Conservation (phyloP, 1,140 invertebrate genomes). For the Colletes latitarsis region DNA sequence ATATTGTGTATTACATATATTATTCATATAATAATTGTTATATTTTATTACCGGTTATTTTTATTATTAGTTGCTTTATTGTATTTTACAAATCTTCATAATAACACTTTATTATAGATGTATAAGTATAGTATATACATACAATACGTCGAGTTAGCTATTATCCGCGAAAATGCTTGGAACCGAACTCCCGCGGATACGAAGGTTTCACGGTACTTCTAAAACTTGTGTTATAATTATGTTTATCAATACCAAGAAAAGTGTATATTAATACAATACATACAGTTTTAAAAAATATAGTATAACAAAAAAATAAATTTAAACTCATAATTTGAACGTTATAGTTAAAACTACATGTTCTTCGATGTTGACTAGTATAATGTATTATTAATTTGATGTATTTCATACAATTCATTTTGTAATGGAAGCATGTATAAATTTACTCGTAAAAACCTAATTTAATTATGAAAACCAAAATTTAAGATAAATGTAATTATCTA, state of each 20-base stretch:
- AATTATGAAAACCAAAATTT: background rate
- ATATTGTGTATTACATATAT: no score
- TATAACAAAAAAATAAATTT: background rate
- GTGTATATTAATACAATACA: constrained; percentile 8
- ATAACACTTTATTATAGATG: no score
- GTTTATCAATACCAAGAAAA: constrained; percentile 14
- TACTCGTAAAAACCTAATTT: background rate
- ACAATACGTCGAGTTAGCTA: no score
- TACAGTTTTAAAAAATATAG: constrained; percentile 21
- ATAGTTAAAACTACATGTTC: background rate
- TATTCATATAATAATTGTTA: no score
- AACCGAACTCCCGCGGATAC: no score
- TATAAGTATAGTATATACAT: no score
- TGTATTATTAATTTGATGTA: constrained; percentile 12
- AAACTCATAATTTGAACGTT: background rate
- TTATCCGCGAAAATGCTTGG: background rate
- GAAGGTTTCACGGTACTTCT: background rate
- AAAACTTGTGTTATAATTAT: constrained; percentile 1
- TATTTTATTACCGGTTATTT: no score
- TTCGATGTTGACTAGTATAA: background rate
- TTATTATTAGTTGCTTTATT: no score
- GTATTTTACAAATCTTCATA: no score
- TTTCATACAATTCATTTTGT: constrained; percentile 14
- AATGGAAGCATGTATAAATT: background rate
- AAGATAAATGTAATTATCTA: background rate